Conservation (phyloP, 1,140 invertebrate species). For the Bilobella aurantiaca region DNA sequence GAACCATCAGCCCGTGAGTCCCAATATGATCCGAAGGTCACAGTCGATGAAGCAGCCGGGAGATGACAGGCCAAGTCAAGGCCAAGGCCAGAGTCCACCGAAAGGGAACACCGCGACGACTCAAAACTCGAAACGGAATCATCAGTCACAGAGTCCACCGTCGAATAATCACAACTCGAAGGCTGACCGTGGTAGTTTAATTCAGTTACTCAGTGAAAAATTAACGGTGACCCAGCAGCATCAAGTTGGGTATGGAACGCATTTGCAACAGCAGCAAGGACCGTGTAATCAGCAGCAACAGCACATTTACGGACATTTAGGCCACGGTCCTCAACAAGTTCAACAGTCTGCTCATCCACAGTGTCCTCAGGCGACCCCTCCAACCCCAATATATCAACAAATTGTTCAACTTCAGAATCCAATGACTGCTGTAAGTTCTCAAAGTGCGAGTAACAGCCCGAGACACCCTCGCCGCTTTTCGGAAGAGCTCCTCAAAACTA, state of each 20-base stretch:
- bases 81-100: background rate
- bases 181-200: background rate
- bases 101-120: background rate
- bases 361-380: background rate
- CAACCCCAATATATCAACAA: conserved; percentile 22
- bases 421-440: conserved; percentile 1
- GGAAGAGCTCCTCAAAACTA: conserved; percentile 28
- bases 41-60: conserved; percentile 34
- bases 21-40: conserved; percentile 57
- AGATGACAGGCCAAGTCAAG: conserved; percentile 14
- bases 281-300: conserved; percentile 44
- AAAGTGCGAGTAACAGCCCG: conserved; percentile 18
- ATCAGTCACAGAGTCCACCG: background rate
- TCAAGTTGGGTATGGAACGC: background rate
- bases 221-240: conserved; percentile 2
- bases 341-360: too few relatives aligned
- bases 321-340: too few relatives aligned
- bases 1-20: conserved; percentile 74
- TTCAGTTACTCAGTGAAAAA: background rate
- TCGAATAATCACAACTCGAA: background rate
- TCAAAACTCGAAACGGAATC: conserved; percentile 4
- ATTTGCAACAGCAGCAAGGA: conserved; percentile 39
- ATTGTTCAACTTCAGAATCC: conserved; percentile 11
- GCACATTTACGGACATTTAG: conserved; percentile 9
- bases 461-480: conserved; percentile 30